These are phyloP conservation scores for Panopea generosa DNA, from an alignment of 2,888 invertebrate species.

Conservation along the genomic window DNA sequence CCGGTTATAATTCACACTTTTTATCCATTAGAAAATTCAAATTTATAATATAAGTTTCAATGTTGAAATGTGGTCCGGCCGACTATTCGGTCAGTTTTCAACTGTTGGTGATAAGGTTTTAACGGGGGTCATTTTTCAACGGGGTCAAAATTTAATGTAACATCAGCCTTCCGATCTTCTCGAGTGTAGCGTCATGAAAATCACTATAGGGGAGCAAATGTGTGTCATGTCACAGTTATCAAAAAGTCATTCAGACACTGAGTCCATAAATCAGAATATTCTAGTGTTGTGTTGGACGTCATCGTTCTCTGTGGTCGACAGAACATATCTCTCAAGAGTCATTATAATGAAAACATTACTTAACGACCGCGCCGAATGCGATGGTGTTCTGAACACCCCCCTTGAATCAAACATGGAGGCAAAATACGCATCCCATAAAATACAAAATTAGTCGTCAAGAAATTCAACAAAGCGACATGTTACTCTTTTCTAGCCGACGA, in stretches of 20 bases:
- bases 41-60: too few species aligned
- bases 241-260: slow-evolving; percentile 13
- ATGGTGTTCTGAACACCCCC: slow-evolving; percentile 37
- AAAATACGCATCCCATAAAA: slow-evolving; percentile 54
- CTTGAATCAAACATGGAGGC: slow-evolving; percentile 16
- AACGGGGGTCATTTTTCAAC: too few species aligned
- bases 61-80: too few species aligned
- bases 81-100: too few species aligned
- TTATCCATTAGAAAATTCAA: too few species aligned
- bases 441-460: too few species aligned
- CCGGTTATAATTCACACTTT: too few species aligned
- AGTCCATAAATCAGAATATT: slow-evolving; percentile 42
- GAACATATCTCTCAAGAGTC: slow-evolving; percentile 49
- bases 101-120: too few species aligned
- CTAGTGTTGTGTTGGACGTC: slow-evolving; percentile 42
- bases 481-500: slow-evolving; percentile 60
- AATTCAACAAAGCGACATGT: slow-evolving; percentile 25
- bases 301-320: slow-evolving; percentile 57
- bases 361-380: slow-evolving; percentile 28
- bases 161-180: too few species aligned
- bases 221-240: slow-evolving; percentile 14
- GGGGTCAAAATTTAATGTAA: too few species aligned
- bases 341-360: slow-evolving; percentile 44
- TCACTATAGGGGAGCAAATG: slow-evolving; percentile 7
- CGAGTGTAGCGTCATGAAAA: slow-evolving; percentile 33